Conservation (phyloP, 2,113 vertebrate genomes). For the Lichenostomus cassidix region DNA sequence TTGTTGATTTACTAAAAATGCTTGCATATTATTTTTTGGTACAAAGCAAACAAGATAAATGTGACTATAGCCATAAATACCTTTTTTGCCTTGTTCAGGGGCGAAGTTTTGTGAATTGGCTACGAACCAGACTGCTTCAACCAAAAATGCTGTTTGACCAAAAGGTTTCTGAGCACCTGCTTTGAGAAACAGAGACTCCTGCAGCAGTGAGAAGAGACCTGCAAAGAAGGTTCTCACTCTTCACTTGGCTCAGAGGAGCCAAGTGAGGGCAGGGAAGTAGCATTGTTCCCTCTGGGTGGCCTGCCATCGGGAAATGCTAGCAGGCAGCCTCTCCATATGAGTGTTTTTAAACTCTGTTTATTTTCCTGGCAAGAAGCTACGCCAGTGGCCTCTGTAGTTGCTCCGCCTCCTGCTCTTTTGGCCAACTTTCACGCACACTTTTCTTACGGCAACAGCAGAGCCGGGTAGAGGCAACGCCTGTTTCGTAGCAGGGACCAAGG, state of each 20-base stretch:
- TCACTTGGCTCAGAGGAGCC: not conserved
- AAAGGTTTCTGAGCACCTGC: not conserved
- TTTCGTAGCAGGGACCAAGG: not conserved
- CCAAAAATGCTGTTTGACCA: not conserved
- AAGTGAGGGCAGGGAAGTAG: not conserved
- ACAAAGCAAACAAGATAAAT: not conserved
- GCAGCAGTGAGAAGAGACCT: not conserved
- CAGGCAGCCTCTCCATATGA: accelerated
- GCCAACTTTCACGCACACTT: accelerated
- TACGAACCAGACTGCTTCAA: not conserved
- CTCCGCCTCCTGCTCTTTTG: not conserved
- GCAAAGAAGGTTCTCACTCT: not conserved
- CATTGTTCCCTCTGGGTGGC: not conserved
- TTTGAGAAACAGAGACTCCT: not conserved
- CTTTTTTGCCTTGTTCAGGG: not conserved
- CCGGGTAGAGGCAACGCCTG: accelerated
- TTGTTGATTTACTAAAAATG: not conserved
- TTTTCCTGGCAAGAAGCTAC: not conserved
- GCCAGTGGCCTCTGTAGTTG: accelerated
- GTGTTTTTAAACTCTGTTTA: not conserved
- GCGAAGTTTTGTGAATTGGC: not conserved
- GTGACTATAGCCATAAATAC: not conserved
- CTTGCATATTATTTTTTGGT: not conserved
- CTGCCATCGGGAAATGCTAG: not conserved
- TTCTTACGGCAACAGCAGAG: accelerated